phyloP scores from a whole-genome alignment of 2,113 vertebrate genomes.

The Hippocampus mohnikei region DNA sequence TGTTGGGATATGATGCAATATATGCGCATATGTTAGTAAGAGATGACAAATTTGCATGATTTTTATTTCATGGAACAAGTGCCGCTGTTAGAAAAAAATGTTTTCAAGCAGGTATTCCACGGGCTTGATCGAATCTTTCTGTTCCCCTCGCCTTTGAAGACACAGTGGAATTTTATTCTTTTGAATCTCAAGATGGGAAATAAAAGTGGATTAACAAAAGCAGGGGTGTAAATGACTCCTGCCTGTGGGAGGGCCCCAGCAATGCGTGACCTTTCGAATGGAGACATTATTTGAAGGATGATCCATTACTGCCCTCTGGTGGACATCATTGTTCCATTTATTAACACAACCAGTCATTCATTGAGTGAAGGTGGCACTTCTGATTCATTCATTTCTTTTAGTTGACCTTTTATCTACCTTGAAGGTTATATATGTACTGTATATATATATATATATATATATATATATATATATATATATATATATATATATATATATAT shows the following conservation, averaged over 20 bases:
- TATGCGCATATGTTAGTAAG: background rate
- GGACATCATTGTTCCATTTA: slow-evolving; percentile 21
- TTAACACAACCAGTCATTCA: background rate
- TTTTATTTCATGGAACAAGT: background rate
- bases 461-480: too few relatives aligned
- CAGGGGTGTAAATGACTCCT: background rate
- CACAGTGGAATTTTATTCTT: background rate
- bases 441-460: too few relatives aligned
- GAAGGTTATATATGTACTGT: too few relatives aligned
- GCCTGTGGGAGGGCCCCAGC: background rate
- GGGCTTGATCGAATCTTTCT: background rate
- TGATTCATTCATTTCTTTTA: background rate
- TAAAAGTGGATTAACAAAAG: background rate
- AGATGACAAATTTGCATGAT: background rate
- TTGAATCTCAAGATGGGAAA: background rate
- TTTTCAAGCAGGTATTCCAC: background rate
- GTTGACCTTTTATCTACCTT: too few relatives aligned
- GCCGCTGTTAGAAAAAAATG: background rate
- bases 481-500: too few relatives aligned
- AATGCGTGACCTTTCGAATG: background rate
- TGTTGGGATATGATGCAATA: background rate
- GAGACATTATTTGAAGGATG: slow-evolving; percentile 12
- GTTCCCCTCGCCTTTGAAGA: slow-evolving; percentile 6
- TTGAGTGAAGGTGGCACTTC: background rate
- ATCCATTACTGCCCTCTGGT: slow-evolving; percentile 64